Base-by-base conservation (phyloP, 2,113 vertebrate species). In the Crypturellus undulatus region DNA sequence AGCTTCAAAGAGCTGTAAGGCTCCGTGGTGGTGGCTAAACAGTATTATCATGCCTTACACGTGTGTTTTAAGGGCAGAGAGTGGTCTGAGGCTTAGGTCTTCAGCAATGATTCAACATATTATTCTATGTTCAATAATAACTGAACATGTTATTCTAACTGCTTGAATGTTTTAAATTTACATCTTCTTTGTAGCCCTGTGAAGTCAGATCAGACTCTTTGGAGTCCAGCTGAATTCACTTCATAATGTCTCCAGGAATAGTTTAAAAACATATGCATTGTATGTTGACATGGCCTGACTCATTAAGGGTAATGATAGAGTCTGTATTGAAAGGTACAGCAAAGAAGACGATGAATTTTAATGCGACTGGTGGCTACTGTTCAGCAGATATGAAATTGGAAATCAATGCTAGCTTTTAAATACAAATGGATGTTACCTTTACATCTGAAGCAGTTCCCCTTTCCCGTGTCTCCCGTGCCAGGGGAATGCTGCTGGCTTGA, bases 301-400 rank as follows among this genome's bases (percentile, higher is more conserved):
- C 67, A 94, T 84, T 92, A 93, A 86, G 62, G 56, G 42, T 81
- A 82, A 81, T 76, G 45, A 86, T 49, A 64, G 64, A 84, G n/a
- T 43, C 72, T 93, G 87, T 85, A 94, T 8, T 90, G 73, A 71
- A 84, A 94, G 84, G 81, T 87, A 71, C 78, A 96, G 82, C n/a
- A 90, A 94, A 92, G 94, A 92, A 0, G 8, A 95, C 85, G 87
- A 93, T 96, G 93, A 97, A 96, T 96, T 96, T 96, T 93, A 96
- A 96, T 95, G 92, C 77, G 87, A 34, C 59, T 22, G 0, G 84
- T 96, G 89, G 89, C 79, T 95, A 95, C 80, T 87, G 87, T 94
- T 94, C 85, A 94, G 89, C 79, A 93, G 81, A 96, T 95, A 95
- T 67, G 79, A 95, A 94, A 97, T 91, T 95, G 94, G 94, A 97